A percentile compares a stretch with the other conserved stretches of the same genome.
Conservation (phyloP, 2,797 vertebrate species). For the Danio choprae region DNA sequence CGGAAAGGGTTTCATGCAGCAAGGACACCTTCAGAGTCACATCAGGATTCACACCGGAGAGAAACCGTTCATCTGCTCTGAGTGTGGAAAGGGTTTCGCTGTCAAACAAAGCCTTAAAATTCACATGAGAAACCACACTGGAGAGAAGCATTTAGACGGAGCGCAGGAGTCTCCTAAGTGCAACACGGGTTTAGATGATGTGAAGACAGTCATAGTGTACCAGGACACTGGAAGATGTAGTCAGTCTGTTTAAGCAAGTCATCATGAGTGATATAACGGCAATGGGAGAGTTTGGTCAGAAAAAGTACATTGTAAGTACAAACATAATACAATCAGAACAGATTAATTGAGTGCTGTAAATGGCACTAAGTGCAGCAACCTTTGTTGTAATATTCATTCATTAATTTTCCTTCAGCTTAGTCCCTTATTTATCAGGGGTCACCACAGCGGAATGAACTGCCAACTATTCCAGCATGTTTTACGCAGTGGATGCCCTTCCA, state of each 20-base stretch:
- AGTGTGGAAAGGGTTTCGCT: neutral
- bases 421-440: too few relatives aligned
- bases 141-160: neutral
- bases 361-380: neutral
- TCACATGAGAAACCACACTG: constrained; percentile 7
- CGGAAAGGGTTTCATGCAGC: too few relatives aligned
- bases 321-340: neutral
- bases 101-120: neutral
- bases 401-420: too few relatives aligned
- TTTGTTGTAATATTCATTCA: too few relatives aligned
- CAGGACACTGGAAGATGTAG: neutral
- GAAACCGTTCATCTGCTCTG: neutral
- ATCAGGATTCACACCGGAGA: constrained; percentile 14
- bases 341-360: neutral
- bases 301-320: neutral
- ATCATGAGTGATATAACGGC: neutral
- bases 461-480: too few relatives aligned
- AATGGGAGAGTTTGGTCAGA: neutral
- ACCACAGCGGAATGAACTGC: too few relatives aligned
- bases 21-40: too few relatives aligned
- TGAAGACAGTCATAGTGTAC: neutral
- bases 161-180: too few relatives aligned
- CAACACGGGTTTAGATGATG: neutral
- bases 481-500: too few relatives aligned
- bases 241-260: neutral